phyloP scores from a whole-genome alignment of 2,888 invertebrate species.

The Tenthredo mesomela region DNA sequence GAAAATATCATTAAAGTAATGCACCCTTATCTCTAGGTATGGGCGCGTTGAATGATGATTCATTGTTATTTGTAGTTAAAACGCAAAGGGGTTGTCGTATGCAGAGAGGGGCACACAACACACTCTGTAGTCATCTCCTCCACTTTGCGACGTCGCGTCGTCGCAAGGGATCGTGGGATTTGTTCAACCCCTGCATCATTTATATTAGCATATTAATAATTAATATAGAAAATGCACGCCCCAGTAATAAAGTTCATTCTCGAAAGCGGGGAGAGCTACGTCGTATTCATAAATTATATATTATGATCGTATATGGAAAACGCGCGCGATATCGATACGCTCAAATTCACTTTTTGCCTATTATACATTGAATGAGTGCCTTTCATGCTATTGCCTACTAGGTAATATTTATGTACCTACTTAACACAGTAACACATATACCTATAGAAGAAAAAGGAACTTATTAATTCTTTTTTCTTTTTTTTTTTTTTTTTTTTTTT shows the following conservation, averaged over 20 bases:
- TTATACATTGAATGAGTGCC: not conserved
- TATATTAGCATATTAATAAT: slow-evolving; percentile 28
- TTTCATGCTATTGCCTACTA: not conserved
- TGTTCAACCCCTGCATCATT: not conserved
- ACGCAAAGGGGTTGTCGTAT: slow-evolving; percentile 37
- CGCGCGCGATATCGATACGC: not conserved
- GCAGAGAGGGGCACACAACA: not conserved
- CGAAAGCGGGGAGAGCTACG: not conserved
- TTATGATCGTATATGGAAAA: not conserved
- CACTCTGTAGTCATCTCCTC: slow-evolving; percentile 8
- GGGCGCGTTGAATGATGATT: slow-evolving; percentile 43
- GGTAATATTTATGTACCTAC: not conserved
- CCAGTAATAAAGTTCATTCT: not conserved
- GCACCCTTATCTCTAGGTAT: slow-evolving; percentile 43
- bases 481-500: too few relatives aligned
- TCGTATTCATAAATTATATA: not conserved
- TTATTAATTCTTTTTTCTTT: not conserved
- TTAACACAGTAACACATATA: not conserved
- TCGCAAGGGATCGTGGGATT: slow-evolving; percentile 12
- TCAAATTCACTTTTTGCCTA: not conserved
- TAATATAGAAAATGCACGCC: not conserved
- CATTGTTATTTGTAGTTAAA: slow-evolving; percentile 52
- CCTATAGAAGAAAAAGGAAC: not conserved
- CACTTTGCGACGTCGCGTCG: not conserved
- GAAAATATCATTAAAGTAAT: slow-evolving; percentile 49